Percentiles rank a stretch among this genome's conserved stretches.
These are phyloP conservation scores for Dryobota labecula DNA, from an alignment of 2,888 invertebrate genomes.

Conservation along the genomic window DNA sequence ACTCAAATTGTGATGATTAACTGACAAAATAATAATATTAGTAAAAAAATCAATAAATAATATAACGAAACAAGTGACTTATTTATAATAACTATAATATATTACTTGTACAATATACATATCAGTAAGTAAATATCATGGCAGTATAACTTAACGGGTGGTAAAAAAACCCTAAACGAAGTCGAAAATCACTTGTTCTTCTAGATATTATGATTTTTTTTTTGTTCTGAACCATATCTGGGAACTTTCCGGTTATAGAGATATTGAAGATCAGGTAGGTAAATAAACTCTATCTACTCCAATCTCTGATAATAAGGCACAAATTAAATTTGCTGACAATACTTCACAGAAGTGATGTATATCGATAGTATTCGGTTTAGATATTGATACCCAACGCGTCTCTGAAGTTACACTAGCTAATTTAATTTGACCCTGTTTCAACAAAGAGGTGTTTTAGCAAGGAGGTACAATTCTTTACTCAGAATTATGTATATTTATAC, in stretches of 20 bases:
- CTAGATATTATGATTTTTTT: not conserved
- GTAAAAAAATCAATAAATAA: constrained; percentile 71
- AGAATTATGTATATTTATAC: constrained; percentile 26
- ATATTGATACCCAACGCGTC: not conserved
- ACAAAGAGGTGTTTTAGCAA: not conserved
- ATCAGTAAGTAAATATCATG: not conserved
- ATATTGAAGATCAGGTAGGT: too few relatives aligned
- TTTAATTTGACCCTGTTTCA: not conserved
- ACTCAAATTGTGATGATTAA: constrained; percentile 64
- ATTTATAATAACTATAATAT: constrained; percentile 49
- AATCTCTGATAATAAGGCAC: too few relatives aligned
- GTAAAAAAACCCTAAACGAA: not conserved
- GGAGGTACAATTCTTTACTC: not conserved
- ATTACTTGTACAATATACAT: constrained; percentile 46
- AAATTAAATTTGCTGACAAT: not conserved
- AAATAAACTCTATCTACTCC: too few relatives aligned
- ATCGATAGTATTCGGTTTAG: not conserved
- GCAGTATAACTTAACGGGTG: not conserved
- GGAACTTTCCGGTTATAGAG: too few relatives aligned
- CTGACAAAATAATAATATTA: constrained; percentile 58
- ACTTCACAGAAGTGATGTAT: not conserved
- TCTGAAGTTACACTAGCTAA: not conserved
- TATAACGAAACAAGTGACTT: constrained; percentile 70
- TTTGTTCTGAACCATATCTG: too few relatives aligned
- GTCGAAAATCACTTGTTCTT: not conserved